Base-by-base conservation (phyloP, 1,140 invertebrate species). In the Pectinophora gossypiella region DNA sequence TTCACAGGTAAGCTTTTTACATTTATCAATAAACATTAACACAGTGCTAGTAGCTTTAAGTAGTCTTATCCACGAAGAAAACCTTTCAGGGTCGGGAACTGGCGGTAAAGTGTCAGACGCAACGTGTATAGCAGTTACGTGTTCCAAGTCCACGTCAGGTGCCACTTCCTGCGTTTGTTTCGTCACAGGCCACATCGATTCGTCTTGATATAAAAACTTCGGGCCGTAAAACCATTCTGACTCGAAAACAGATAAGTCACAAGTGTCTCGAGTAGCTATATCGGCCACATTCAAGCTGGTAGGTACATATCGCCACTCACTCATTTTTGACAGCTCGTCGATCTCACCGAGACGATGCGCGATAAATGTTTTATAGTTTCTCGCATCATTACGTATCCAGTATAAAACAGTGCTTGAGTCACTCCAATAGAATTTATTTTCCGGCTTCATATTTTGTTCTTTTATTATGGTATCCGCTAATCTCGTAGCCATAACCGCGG, bases 261-360 rank as follows among this genome's bases (percentile, higher is more conserved):
- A n/a, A n/a, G n/a, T n/a, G n/a, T n/a, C n/a, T n/a, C n/a, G n/a
- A n/a, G n/a, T n/a, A n/a, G n/a, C n/a, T 69, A 12, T n/a, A n/a
- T n/a, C n/a, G n/a, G n/a, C n/a, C n/a, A n/a, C n/a, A n/a, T n/a
- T n/a, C n/a, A n/a, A n/a, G n/a, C n/a, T n/a, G n/a, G n/a, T n/a
- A n/a, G n/a, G n/a, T n/a, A n/a, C n/a, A n/a, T n/a, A n/a, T n/a
- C 57, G 36, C 70, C 75, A 72, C 19, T 59, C 58, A 0, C 10
- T 16, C 0, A 27, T 38, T 2, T 38, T 19, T 0, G 62, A 57
- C 46, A 65, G 16, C 23, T 81, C 68, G 23, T 61, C 51, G 0
- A 79, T 77, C 51, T 81, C 64, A 0, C 63, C 73, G 0, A 78
- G 22, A 0, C 78, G 56, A 38, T 72, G 52, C 0, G 68, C 61